Conservation (phyloP, 2,113 vertebrate species). For the Daphoenositta chrysoptera region DNA sequence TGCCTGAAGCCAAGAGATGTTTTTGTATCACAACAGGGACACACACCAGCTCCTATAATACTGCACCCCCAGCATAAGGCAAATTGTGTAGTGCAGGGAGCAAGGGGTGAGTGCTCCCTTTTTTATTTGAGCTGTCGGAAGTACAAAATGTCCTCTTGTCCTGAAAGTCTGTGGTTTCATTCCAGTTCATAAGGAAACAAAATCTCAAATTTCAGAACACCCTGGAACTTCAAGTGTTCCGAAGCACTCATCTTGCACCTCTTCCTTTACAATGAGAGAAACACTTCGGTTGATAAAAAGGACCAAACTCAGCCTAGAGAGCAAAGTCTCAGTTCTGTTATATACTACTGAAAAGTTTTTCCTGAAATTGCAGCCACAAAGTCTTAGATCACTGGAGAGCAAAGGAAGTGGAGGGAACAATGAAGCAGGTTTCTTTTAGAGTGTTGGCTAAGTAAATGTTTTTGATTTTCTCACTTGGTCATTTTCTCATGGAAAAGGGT, state of each 20-base stretch:
- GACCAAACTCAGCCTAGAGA: not conserved
- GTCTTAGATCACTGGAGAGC: not conserved
- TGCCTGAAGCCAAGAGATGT: not conserved
- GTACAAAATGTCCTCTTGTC: not conserved
- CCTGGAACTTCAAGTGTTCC: not conserved
- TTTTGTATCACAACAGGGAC: not conserved
- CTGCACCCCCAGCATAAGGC: not conserved
- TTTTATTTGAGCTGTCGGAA: not conserved
- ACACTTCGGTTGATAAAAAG: not conserved
- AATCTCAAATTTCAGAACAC: not conserved
- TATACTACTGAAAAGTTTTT: not conserved
- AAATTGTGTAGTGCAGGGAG: not conserved
- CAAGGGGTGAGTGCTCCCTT: not conserved
- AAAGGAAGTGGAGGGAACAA: not conserved
- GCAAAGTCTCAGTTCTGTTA: not conserved
- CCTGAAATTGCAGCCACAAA: not conserved
- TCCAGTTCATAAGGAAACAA: not conserved
- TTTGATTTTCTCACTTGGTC: not conserved
- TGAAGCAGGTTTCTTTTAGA: not conserved
- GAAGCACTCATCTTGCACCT: not conserved
- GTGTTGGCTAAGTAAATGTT: not conserved
- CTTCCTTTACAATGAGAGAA: not conserved
- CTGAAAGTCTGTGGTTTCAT: not conserved
- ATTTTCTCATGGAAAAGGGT: not conserved
- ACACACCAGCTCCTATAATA: not conserved